These are phyloP conservation scores for Amniataba percoides DNA, from an alignment of 2,797 vertebrate species.

Conservation along the genomic window DNA sequence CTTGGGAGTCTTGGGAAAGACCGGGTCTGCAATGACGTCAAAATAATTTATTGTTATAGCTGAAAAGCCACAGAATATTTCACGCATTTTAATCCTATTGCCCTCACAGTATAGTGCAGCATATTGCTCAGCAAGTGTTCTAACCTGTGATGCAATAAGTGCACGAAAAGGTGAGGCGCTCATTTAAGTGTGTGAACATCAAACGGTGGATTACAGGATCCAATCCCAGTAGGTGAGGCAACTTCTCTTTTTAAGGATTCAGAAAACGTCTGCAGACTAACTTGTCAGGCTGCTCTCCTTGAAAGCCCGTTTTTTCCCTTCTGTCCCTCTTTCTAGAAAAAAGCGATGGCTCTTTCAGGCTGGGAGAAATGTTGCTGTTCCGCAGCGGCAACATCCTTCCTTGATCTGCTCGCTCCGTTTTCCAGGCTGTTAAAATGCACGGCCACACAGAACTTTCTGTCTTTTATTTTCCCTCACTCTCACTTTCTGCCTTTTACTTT, in stretches of 20 bases:
- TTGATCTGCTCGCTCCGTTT: conserved; percentile 47
- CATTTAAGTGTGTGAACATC: conserved; percentile 1
- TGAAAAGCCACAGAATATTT: conserved; percentile 2
- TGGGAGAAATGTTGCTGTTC: conserved; percentile 52
- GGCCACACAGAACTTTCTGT: conserved; percentile 53
- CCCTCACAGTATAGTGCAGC: neutral
- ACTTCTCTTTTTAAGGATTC: conserved; percentile 34
- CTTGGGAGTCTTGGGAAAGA: conserved; percentile 44
- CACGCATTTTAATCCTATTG: conserved; percentile 5
- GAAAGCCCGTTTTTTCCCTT: conserved; percentile 44
- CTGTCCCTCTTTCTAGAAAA: conserved; percentile 31
- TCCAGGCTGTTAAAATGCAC: conserved; percentile 70
- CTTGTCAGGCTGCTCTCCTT: conserved; percentile 35
- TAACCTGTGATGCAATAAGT: conserved; percentile 22
- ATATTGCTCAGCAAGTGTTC: conserved; percentile 15
- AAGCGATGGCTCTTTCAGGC: conserved; percentile 46
- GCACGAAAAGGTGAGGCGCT: conserved; percentile 2
- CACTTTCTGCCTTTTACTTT: conserved; percentile 42
- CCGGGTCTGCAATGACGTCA: conserved; percentile 23
- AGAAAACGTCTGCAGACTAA: conserved; percentile 31
- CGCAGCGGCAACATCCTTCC: conserved; percentile 54
- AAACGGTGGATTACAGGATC: conserved; percentile 9
- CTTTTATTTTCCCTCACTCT: conserved; percentile 48
- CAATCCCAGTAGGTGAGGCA: conserved; percentile 8
- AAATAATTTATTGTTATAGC: conserved; percentile 9